Evolutionary conservation across 2,888 invertebrate genomes (phyloP), one percentile per base, ranked within the genome.

Genomic region (Lasius platythorax): DNA sequence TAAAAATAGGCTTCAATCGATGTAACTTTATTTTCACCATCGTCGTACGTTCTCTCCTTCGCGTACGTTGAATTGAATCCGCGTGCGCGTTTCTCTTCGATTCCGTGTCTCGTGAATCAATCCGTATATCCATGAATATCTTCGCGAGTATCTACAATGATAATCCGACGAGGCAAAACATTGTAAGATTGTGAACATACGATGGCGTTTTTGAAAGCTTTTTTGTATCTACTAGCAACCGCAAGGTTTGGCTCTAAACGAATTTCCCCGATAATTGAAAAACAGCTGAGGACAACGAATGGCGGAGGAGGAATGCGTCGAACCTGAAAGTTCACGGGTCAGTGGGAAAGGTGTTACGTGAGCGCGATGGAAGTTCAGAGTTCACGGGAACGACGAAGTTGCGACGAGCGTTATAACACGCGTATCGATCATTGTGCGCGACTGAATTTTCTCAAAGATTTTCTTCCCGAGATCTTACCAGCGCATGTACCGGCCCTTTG

Each of bases 301-400:
- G 81, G 64, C 67, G 82, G 33, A n/a, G 82, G 79, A 68, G 85
- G 84, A 85, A 78, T 84, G 66, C 70, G 85, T 68, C 84, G 82
- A 84, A 84, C 63, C 86, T 75, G 85, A 92, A 91, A 92, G 91
- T 92, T 92, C 92, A 91, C 83, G 87, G 92, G 89, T 92, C 89
- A 91, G 78, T 84, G 87, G 87, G 87, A 86, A 85, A 85, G 84
- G 85, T 83, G 82, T 85, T 87, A 83, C 88, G 79, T 88, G 84
- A 88, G 85, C 86, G 75, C 79, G 87, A 72, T 83, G 84, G 87
- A 92, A 91, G 91, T 92, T 92, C 89, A 92, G 84, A 91, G 91
- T 92, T 92, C 90, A 91, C 81, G 81, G 85, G 84, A 83, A 85
- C 86, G 63, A 30, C 63, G 67, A 70, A 86, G 86, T 84, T 84